Evolutionary conservation across 2,113 vertebrate genomes (phyloP).

Genomic region (Litocranius walleri): DNA sequence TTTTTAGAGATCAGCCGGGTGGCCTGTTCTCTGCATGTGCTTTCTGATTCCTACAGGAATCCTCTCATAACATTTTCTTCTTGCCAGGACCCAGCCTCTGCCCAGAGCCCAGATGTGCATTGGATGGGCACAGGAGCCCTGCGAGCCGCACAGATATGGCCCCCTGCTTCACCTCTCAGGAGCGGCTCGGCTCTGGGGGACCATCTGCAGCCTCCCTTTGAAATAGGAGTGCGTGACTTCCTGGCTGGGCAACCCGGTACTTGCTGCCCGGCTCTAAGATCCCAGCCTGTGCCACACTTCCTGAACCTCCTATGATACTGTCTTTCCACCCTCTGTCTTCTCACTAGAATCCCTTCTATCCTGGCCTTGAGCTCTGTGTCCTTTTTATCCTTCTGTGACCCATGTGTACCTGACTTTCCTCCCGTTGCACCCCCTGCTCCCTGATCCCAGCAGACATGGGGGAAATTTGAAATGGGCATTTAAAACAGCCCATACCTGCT

Average conservation of each 20-base stretch:
- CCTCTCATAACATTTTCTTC: conserved; percentile 47
- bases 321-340: background rate
- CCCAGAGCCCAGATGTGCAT: conserved; percentile 51
- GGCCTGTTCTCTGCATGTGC: background rate
- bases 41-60: background rate
- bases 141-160: conserved; percentile 41
- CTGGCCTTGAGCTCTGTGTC: background rate
- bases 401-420: background rate
- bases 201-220: conserved; percentile 33
- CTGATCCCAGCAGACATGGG: background rate
- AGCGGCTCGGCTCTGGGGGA: background rate
- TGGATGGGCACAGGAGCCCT: conserved; percentile 72
- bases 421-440: background rate
- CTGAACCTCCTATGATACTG: background rate
- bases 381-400: background rate
- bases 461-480: background rate
- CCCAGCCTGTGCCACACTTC: background rate
- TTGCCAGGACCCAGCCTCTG: conserved; percentile 45
- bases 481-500: background rate
- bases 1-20: background rate
- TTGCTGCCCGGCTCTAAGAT: background rate
- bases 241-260: conserved; percentile 59
- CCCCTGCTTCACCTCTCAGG: conserved; percentile 4
- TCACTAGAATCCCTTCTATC: background rate
- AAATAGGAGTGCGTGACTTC: conserved; percentile 31